Evolutionary conservation across 2,113 vertebrate genomes (phyloP), one percentile per base, ranked within the genome.

Genomic region (Ophthalmolycus amberensis): DNA sequence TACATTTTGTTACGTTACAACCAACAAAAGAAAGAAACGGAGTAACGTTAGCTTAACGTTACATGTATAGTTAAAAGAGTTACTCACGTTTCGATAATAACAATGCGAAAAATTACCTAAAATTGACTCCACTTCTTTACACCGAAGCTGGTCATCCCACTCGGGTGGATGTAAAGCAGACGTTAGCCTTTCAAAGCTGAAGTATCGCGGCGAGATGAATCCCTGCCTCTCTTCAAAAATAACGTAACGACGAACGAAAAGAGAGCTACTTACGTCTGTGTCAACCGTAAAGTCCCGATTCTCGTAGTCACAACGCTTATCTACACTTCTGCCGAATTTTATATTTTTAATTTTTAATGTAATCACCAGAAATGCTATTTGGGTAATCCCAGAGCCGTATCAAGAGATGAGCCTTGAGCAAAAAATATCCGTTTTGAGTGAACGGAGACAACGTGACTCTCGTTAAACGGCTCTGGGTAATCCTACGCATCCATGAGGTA

Each of bases 151-250:
- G 1, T 58, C 14, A 66, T 27, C 8, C 16, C 38, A 38, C 56
- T 50, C 1, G 9, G 6, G 11, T 22, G 15, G 52, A 62, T 37
- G n/a, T 29, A 34, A 34, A 37, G 69, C 60, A 16, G 62, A 67
- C 80, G 59, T 11, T 58, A 50, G 25, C 15, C 65, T 9, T 12
- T 52, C 75, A 27, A 73, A 88, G 85, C n/a, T 46, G 11, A 60
- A 54, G 2, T 18, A 22, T 27, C 2, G n/a, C 0, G 12, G 1
- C 65, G 76, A 83, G 87, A 91, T 73, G 7, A 3, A 0, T 20
- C 18, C 10, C 85, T 48, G 29, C 76, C 20, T 3, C 11, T n/a
- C 25, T 7, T 25, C 12, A 6, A 59, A 27, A 15, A 29, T 15
- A 59, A 29, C 25, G 25, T 29, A 59, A 59, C 25, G 25, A 29